A percentile compares a stretch with the other conserved stretches of the same genome.
These are phyloP conservation scores for Adineta ricciae DNA, from an alignment of 2,888 invertebrate species.

Conservation along the genomic window DNA sequence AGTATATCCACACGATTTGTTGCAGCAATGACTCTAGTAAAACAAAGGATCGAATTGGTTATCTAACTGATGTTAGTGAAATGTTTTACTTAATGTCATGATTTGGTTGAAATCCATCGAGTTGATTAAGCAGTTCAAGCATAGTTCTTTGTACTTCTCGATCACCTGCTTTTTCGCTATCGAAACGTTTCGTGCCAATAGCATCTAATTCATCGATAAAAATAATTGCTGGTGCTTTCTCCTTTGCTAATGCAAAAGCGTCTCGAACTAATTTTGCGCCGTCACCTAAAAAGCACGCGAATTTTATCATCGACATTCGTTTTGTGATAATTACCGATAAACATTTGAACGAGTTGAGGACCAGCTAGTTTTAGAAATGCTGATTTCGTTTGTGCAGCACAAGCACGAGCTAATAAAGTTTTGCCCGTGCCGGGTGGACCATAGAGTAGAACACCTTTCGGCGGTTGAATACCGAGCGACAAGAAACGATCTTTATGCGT, in stretches of 20 bases:
- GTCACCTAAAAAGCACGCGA: conserved; percentile 53
- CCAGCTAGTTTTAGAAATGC: conserved; percentile 96
- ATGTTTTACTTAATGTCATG: conserved; percentile 71
- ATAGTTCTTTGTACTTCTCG: conserved; percentile 97
- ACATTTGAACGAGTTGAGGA: conserved; percentile 98
- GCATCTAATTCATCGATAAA: conserved; percentile 98
- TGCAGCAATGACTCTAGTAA: conserved; percentile 71
- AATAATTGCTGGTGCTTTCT: conserved; percentile 95
- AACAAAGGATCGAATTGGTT: background rate
- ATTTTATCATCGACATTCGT: no score
- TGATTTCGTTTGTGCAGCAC: conserved; percentile 97
- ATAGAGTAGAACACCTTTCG: conserved; percentile 80
- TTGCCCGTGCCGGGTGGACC: conserved; percentile 91
- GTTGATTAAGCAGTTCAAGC: conserved; percentile 91
- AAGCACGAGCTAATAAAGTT: conserved; percentile 87
- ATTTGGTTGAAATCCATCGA: conserved; percentile 95
- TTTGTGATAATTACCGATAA: conserved; percentile 56
- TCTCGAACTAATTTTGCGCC: conserved; percentile 93
- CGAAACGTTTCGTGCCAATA: conserved; percentile 68
- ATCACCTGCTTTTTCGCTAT: conserved; percentile 97
- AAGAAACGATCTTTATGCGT: conserved; percentile 93
- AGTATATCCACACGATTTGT: conserved; percentile 96
- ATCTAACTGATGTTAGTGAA: background rate
- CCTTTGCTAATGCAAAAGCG: conserved; percentile 91
- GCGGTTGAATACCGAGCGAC: conserved; percentile 93